phyloP scores from a whole-genome alignment of 2,113 vertebrate genomes.

The Muntiacus reevesi region DNA sequence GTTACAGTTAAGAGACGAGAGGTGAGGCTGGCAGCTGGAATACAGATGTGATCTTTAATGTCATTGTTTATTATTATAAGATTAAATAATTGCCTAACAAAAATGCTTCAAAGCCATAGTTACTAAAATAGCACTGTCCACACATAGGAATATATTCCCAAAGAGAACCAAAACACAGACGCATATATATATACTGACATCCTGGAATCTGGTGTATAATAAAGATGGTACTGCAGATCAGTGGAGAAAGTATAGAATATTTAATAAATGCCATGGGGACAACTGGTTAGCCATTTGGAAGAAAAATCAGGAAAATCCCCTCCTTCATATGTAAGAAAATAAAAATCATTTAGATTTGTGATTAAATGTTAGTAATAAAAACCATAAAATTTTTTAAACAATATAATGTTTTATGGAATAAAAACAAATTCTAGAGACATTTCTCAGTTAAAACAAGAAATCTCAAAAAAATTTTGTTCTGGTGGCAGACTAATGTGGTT shows the following conservation, averaged over 20 bases:
- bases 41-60: neutral
- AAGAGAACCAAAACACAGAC: neutral
- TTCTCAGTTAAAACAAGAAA: neutral
- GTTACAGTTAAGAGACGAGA: neutral
- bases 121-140: neutral
- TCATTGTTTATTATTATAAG: neutral
- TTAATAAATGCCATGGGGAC: neutral
- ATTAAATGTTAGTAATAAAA: slow-evolving; percentile 28
- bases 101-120: neutral
- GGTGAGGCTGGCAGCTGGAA: neutral
- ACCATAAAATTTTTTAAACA: neutral
- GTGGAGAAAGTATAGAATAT: neutral
- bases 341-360: neutral
- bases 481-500: neutral
- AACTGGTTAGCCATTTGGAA: neutral
- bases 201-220: neutral
- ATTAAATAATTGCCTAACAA: neutral
- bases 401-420: neutral
- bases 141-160: neutral
- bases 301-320: neutral
- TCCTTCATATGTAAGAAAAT: neutral
- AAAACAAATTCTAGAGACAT: neutral
- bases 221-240: neutral
- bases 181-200: neutral
- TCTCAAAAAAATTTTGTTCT: neutral